Base-by-base conservation (phyloP, 2,888 invertebrate species). In the Gibbula magus region DNA sequence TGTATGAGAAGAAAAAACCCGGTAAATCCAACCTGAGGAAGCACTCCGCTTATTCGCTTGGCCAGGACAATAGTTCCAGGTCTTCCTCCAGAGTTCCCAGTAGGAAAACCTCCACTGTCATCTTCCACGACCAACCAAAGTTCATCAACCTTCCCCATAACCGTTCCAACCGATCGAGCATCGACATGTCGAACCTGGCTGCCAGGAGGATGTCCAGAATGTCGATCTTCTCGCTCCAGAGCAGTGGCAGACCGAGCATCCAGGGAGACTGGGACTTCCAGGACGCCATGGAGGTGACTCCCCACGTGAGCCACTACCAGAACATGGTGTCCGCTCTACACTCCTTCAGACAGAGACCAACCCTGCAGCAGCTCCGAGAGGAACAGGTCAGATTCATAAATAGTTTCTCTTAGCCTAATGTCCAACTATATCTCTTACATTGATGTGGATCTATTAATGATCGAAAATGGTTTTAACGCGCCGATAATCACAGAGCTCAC, bases 241-340 rank as follows among this genome's bases (percentile, higher is more conserved):
- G 74, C 32, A 20, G 35, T 29, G 77, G 79, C 51, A 75, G 78
- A 25, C 74, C 79, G 0, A 76, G 76, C 56, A 20, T 32, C 52
- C 79, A 76, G 73, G 75, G 81, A 0, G 84, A 85, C 22, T 79
- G 79, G 18, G 81, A 84, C 10, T 84, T 84, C 25, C 82, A 81
- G 22, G 88, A 96, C 79, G 96, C 96, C 0, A 95, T 96, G 87
- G 97, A 97, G 92, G 96, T 96, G 0, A 92, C 97, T 53, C 97
- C 97, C 0, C 94, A 96, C 79, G 94, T 96, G 93, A 96, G 97
- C 91, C 96, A 97, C 92, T 97, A 97, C 91, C 95, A 96, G 52
- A 67, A 84, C 20, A 32, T 78, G 4, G 53, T 77, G 16, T 78
- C 82, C 7, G 83, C 83, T 25, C 77, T 82, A 22, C 83, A 81